These are phyloP conservation scores for Paratrypauchen microcephalus DNA, from an alignment of 2,797 vertebrate species.

Conservation along the genomic window DNA sequence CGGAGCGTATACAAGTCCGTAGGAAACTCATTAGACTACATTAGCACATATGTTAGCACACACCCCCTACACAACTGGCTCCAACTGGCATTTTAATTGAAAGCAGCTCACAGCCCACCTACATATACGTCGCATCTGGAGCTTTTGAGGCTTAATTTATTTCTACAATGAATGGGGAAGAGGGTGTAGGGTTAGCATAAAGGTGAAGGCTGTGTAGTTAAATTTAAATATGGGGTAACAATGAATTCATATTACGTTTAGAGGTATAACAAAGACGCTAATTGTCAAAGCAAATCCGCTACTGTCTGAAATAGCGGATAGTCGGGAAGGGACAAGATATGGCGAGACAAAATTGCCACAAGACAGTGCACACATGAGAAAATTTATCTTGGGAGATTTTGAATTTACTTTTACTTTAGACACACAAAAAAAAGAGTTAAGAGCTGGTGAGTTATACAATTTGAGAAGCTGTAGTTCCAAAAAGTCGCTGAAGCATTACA, in stretches of 20 bases:
- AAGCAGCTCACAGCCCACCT: conserved; percentile 39
- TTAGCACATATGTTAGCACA: conserved; percentile 6
- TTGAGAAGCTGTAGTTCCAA: too few species aligned
- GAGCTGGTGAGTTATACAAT: too few species aligned
- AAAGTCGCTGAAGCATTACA: too few species aligned
- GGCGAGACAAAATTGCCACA: too few species aligned
- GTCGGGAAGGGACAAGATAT: neutral
- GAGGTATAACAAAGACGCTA: neutral
- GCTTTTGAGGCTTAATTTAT: neutral
- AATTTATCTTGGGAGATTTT: too few species aligned
- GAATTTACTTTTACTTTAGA: too few species aligned
- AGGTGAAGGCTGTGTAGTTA: neutral
- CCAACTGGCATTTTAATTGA: conserved; percentile 29
- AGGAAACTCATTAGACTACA: conserved; percentile 7
- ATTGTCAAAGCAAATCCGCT: neutral
- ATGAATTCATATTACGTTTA: neutral
- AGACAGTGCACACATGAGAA: too few species aligned
- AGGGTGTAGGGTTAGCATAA: too few species aligned
- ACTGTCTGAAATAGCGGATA: neutral
- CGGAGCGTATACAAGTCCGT: conserved; percentile 3
- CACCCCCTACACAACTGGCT: conserved; percentile 11
- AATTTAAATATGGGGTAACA: neutral
- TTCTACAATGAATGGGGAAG: neutral
- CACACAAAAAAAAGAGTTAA: too few species aligned
- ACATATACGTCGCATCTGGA: conserved; percentile 19